Percentiles rank a stretch among this genome's conserved stretches.
Evolutionary conservation across 2,888 invertebrate species (phyloP).

Genomic region (Lithophane socia): DNA sequence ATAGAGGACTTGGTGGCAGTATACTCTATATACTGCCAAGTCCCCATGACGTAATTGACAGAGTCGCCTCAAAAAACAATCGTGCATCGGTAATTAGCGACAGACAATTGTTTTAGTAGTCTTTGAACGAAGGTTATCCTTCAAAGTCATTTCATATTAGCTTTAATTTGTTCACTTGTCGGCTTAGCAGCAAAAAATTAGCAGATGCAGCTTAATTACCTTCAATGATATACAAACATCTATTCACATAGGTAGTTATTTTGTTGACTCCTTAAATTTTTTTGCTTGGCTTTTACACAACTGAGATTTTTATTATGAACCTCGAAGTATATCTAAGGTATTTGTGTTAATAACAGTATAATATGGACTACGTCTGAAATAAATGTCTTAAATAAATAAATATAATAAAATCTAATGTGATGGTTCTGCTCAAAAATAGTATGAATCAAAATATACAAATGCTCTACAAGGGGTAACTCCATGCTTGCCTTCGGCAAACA

Average conservation of each 20-base stretch:
- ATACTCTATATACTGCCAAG: too few species aligned
- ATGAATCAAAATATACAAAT: background rate
- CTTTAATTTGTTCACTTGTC: slow-evolving; percentile 21
- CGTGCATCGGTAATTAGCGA: background rate
- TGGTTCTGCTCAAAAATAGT: background rate
- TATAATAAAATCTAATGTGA: background rate
- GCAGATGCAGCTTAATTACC: slow-evolving; percentile 10
- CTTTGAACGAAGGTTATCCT: background rate
- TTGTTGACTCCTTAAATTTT: background rate
- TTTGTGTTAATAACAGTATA: too few species aligned
- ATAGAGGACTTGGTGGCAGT: too few species aligned
- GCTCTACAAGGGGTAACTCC: background rate
- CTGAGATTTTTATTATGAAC: background rate
- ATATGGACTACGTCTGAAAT: too few species aligned
- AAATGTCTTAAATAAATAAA: too few species aligned
- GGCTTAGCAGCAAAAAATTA: slow-evolving; percentile 17
- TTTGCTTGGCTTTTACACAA: background rate
- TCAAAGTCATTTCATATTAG: slow-evolving; percentile 37
- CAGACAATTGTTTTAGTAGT: slow-evolving; percentile 8
- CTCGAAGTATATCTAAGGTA: background rate
- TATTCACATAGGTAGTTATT: background rate
- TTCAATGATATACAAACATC: slow-evolving; percentile 25
- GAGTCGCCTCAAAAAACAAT: background rate
- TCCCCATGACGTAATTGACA: background rate
- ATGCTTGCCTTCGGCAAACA: background rate